Conservation (phyloP, 2,888 invertebrate species). For the Aphrophora alni region DNA sequence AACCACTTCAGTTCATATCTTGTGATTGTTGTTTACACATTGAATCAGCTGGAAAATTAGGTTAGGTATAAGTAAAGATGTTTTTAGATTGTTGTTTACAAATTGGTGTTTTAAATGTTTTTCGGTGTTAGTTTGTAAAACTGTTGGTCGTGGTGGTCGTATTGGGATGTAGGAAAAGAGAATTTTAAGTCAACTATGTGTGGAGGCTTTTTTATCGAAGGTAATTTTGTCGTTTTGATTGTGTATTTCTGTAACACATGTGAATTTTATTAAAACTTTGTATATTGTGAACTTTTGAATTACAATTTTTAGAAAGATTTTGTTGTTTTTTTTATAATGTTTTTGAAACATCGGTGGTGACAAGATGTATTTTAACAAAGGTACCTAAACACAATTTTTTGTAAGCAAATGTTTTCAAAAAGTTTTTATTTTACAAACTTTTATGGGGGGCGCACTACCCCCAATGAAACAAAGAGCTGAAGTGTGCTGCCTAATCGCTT, state of each 20-base stretch:
- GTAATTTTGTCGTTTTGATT: not conserved
- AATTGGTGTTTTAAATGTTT: not conserved
- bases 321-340: no score
- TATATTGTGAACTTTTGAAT: no score
- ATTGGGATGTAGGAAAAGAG: not conserved
- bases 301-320: no score
- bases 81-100: not conserved
- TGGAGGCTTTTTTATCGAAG: not conserved
- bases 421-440: no score
- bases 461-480: no score
- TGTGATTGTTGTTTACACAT: not conserved
- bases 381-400: no score
- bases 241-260: not conserved
- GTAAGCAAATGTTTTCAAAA: no score
- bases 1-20: not conserved
- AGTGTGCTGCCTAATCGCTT: no score
- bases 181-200: not conserved
- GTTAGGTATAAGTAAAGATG: not conserved
- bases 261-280: no score
- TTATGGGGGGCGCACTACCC: no score
- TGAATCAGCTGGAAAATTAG: conserved; percentile 2
- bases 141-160: not conserved
- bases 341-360: no score
- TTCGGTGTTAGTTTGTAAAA: not conserved
- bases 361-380: no score